Conservation (phyloP, 2,888 invertebrate species). For the Himalopsyche japonica region DNA sequence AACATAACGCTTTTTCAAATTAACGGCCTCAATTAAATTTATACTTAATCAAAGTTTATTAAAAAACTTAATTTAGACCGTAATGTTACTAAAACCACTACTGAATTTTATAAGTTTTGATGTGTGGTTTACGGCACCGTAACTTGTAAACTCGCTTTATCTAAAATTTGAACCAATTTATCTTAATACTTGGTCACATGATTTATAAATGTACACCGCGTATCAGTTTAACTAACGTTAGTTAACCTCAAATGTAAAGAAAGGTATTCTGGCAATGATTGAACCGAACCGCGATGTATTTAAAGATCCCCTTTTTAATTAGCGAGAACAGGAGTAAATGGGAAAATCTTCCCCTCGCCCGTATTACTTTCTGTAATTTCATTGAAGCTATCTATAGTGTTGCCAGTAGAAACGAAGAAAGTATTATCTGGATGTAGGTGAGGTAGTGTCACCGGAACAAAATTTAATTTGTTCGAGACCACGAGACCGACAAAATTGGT, state of each 20-base stretch:
- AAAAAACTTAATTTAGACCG: too few species aligned
- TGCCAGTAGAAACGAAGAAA: background rate
- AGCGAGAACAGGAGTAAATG: background rate
- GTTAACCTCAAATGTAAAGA: background rate
- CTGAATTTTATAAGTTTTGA: too few species aligned
- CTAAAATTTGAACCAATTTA: too few species aligned
- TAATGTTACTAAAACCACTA: too few species aligned
- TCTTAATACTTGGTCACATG: too few species aligned
- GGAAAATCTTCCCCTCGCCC: background rate
- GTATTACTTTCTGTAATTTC: background rate
- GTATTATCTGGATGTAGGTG: background rate
- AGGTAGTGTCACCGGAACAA: background rate
- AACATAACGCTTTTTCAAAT: too few species aligned
- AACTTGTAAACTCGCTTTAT: too few species aligned
- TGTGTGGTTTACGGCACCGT: too few species aligned
- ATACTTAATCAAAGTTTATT: too few species aligned
- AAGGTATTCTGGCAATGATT: background rate
- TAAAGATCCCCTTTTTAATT: background rate
- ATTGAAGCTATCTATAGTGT: background rate
- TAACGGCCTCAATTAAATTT: too few species aligned
- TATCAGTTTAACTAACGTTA: background rate
- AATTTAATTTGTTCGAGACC: background rate
- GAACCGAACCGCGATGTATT: background rate
- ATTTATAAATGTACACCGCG: too few species aligned
- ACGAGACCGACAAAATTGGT: background rate